Evolutionary conservation across 2,888 invertebrate genomes (phyloP), one percentile per base, ranked within the genome.

Genomic region (Synergus umbraculus): DNA sequence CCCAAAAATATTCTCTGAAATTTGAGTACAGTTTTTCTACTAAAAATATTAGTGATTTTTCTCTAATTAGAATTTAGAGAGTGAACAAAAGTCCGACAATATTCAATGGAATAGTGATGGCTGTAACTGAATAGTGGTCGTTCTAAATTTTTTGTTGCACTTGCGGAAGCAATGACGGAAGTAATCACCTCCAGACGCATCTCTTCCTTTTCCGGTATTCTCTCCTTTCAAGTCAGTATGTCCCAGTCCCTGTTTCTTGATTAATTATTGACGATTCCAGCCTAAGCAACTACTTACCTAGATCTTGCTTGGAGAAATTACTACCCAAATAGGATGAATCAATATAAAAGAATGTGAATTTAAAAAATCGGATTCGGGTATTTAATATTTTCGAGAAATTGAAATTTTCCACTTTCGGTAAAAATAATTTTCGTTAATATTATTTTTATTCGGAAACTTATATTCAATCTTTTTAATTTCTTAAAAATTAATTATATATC

Each of bases 201-300:
- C 46, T 69, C 46, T 69, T 69, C 69, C 69, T 69, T 69, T 69
- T 69, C 69, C 69, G 69, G 13, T 69, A 46, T 69, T 49, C 46
- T 69, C 46, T 29, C 44, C 67, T 67, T 63, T 22, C 37, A 8
- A 65, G 15, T 37, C 29, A 13, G 12, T 22, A 67, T n/a, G 4
- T 29, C 22, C 0, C 8, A 29, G 15, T 76, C 58, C 54, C 43
- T 76, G 76, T 76, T 76, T 65, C 65, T 44, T 22, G 15, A 29
- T 29, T 29, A 29, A 63, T 43, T 76, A 22, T 63, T n/a, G 4
- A 37, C 44, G 41, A 78, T 78, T 78, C 49, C 37, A 46, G 58
- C 54, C 65, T 10, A 54, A 46, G 13, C 44, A 37, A 78, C 43
- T 37, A 8, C 9, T 18, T 63, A 65, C 18, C 46, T 64, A 77